These are phyloP conservation scores for Isichthys henryi DNA, from an alignment of 2,113 vertebrate species.

Conservation along the genomic window DNA sequence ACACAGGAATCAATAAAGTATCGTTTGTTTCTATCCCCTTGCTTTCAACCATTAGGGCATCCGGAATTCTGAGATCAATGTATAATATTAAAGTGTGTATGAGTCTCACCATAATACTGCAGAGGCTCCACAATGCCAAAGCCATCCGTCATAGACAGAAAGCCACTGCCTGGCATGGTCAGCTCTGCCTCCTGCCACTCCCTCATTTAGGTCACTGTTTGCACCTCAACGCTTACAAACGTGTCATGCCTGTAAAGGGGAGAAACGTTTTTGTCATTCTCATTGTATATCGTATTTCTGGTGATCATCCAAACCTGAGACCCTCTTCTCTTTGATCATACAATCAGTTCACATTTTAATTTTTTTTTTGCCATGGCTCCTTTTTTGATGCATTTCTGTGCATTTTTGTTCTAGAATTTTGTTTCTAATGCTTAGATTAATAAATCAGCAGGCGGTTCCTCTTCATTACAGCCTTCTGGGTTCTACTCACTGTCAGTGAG, in stretches of 20 bases:
- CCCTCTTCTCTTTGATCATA: not conserved
- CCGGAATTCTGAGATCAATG: not conserved
- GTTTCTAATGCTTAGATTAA: not conserved
- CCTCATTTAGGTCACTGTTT: slow-evolving; percentile 64
- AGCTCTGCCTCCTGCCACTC: slow-evolving; percentile 67
- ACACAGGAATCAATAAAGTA: not conserved
- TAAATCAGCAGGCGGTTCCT: not conserved
- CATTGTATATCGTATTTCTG: not conserved
- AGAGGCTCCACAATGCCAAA: slow-evolving; percentile 70
- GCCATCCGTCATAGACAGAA: slow-evolving; percentile 68
- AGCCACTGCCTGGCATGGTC: slow-evolving; percentile 70
- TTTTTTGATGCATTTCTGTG: not conserved
- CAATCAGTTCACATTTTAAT: not conserved
- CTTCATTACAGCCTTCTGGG: not conserved
- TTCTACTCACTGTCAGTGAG: not conserved
- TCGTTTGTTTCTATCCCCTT: not conserved
- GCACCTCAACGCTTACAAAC: slow-evolving; percentile 10
- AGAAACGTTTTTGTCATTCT: not conserved
- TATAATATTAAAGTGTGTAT: slow-evolving; percentile 1
- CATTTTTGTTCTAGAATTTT: not conserved
- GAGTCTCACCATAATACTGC: slow-evolving; percentile 77
- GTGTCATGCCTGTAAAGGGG: slow-evolving; percentile 22
- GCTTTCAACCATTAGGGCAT: not conserved
- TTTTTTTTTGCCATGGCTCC: not conserved
- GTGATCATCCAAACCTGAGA: not conserved